phyloP scores from a whole-genome alignment of 2,797 vertebrate genomes.

The Hafferia zeledoni region DNA sequence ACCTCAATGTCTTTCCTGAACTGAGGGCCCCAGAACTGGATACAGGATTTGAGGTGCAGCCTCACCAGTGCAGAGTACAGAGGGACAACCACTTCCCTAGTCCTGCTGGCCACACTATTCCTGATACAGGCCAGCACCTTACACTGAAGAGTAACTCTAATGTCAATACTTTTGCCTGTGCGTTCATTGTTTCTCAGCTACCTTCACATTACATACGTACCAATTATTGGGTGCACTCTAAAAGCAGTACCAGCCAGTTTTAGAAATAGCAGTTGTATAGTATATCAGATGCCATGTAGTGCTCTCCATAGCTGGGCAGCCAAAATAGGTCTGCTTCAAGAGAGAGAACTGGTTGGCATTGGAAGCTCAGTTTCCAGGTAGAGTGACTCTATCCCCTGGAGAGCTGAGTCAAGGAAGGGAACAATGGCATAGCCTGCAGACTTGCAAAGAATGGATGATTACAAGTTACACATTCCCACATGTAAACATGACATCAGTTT shows the following conservation, averaged over 20 bases:
- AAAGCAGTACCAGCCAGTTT: not conserved
- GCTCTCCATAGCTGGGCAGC: not conserved
- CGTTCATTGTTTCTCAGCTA: not conserved
- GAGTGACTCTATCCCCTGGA: not conserved
- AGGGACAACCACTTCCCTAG: not conserved
- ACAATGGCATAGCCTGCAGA: constrained; percentile 49
- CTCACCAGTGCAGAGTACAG: not conserved
- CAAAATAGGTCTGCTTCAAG: not conserved
- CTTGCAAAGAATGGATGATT: not conserved
- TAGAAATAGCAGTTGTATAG: not conserved
- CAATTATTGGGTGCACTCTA: not conserved
- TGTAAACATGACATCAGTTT: not conserved
- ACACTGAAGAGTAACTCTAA: not conserved
- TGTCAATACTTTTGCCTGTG: not conserved
- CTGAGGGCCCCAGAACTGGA: not conserved
- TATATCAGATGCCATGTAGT: not conserved
- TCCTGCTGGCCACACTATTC: not conserved
- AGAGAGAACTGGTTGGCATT: not conserved
- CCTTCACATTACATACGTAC: not conserved
- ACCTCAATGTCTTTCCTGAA: not conserved
- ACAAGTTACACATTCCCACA: not conserved
- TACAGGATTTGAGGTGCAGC: not conserved
- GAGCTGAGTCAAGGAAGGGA: not conserved
- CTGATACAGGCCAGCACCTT: not conserved
- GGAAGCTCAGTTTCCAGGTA: not conserved